Base-by-base conservation (phyloP, 2,797 vertebrate species). In the Enteromius paludinosus region DNA sequence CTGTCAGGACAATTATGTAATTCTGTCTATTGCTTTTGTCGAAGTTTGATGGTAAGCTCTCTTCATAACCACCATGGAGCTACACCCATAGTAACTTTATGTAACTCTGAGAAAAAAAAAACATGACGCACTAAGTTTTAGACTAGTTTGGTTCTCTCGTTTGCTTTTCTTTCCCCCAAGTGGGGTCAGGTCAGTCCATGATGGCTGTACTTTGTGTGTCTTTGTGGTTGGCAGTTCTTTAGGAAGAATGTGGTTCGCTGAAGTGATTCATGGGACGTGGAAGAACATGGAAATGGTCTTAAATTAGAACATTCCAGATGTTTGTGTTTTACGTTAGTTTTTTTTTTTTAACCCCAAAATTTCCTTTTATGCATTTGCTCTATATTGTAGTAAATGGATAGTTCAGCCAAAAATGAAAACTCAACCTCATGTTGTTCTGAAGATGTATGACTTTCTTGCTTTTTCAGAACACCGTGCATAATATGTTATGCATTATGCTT, bases 1-100 rank as follows among this genome's bases (percentile, higher is more conserved):
- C 78, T 84, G 28, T 69, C 69, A 78, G 71, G 25, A 70, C 18
- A 35, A 56, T 90, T 90, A 87, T 83, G 81, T 89, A 90, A 90
- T 65, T 69, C 72, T 41, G 72, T 77, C 73, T 59, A 41, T 72
- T 83, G 73, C 85, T 82, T 83, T 66, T 83, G 83, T 73, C 59
- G n/a, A 82, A 87, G 79, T 87, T 86, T 61, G 49, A 49, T 1
- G 23, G 52, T n/a, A 35, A 68, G 62, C 33, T 9, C 28, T 20
- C 45, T 81, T 70, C 28, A 5, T 59, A 70, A 81, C 71, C 43
- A 20, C 65, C 28, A 30, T 45, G 1, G 4, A 18, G 71, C 86
- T 90, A 85, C 88, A 11, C 90, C 90, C 87, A 86, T 68, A 54
- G 84, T 54, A 83, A 68, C 77, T 49, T 81, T 64, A 74, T 77